phyloP scores from a whole-genome alignment of 2,888 invertebrate genomes.

The Ashinkailepas kermadecensis region DNA sequence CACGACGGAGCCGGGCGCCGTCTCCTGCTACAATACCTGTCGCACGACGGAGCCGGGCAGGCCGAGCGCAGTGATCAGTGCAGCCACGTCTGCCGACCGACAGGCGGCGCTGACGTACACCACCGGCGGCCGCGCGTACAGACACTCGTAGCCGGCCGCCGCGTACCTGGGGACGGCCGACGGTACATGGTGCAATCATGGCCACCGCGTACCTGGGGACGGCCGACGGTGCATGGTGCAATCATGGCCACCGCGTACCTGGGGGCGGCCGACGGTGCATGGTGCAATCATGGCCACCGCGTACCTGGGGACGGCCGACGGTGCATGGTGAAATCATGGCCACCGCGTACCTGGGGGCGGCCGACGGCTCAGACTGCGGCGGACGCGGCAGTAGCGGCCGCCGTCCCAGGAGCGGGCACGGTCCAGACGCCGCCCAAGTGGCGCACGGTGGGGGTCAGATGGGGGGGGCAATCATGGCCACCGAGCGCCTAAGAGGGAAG shows the following conservation, averaged over 20 bases:
- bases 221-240: not conserved
- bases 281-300: slow-evolving; percentile 52
- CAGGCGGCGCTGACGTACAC: slow-evolving; percentile 46
- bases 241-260: no score
- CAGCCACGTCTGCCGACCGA: slow-evolving; percentile 35
- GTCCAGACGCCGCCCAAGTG: no score
- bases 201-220: not conserved
- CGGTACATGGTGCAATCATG: no score
- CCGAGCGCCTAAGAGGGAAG: no score
- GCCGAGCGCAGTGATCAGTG: not conserved
- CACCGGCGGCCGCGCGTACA: slow-evolving; percentile 72
- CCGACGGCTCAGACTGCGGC: no score
- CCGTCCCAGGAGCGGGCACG: no score
- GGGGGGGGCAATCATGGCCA: no score
- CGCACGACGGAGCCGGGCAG: slow-evolving; percentile 38
- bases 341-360: no score
- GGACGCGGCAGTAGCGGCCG: no score
- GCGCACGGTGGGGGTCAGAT: no score
- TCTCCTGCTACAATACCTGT: slow-evolving; percentile 49
- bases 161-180: slow-evolving; percentile 56
- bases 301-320: slow-evolving; percentile 54
- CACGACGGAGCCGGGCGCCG: not conserved
- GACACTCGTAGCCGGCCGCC: slow-evolving; percentile 73
- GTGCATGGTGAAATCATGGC: no score
- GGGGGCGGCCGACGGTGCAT: no score